Percentiles rank a stretch among this genome's conserved stretches.
phyloP scores from a whole-genome alignment of 2,797 vertebrate species.

The Amazonetta brasiliensis region DNA sequence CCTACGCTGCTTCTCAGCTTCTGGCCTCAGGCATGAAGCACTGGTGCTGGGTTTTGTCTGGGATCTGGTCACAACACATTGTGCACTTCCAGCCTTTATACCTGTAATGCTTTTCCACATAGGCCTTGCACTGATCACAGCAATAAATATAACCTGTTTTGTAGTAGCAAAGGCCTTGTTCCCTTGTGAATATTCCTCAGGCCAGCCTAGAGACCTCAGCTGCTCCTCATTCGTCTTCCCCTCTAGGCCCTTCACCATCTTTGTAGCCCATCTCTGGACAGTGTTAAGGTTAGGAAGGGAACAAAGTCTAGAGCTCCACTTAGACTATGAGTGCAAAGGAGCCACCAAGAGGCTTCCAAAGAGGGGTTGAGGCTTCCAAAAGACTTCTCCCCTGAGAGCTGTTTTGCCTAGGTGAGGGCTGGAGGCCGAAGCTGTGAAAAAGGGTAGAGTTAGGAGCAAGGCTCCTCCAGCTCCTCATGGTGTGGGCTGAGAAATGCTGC shows the following conservation, averaged over 20 bases:
- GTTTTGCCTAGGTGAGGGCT: neutral
- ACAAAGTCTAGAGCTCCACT: neutral
- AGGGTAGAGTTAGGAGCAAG: neutral
- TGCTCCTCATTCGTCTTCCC: too few relatives aligned
- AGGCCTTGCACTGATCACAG: neutral
- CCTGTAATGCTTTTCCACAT: neutral
- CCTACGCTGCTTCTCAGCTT: neutral
- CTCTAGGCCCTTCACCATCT: too few relatives aligned
- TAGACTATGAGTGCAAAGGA: neutral
- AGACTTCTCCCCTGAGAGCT: neutral
- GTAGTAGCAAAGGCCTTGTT: neutral
- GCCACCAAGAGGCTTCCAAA: neutral
- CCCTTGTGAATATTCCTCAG: neutral
- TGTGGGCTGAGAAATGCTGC: neutral
- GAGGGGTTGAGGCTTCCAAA: neutral
- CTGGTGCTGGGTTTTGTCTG: neutral
- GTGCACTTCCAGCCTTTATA: neutral
- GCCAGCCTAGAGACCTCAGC: too few relatives aligned
- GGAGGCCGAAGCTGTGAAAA: neutral
- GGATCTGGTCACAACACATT: neutral
- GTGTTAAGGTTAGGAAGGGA: neutral
- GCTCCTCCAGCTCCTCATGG: neutral
- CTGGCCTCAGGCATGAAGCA: neutral
- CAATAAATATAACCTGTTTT: fast-evolving
- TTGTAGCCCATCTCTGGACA: too few relatives aligned